Percentiles rank a stretch among this genome's conserved stretches.
Conservation (phyloP, 2,888 invertebrate genomes). For the Aphrophora alni region DNA sequence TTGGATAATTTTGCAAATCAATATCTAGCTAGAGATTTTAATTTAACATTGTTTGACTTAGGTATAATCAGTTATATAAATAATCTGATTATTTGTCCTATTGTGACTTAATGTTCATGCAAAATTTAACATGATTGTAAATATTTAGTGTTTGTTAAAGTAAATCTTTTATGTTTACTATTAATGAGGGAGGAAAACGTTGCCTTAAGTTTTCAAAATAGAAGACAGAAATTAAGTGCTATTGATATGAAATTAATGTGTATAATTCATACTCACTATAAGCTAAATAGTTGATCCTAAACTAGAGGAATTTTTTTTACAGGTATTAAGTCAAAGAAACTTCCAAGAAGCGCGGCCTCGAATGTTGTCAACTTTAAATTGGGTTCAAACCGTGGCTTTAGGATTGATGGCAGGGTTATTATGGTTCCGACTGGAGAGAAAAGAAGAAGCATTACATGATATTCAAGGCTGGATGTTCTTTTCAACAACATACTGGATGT, state of each 20-base stretch:
- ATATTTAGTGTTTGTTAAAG: too few relatives aligned
- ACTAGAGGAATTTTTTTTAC: too few relatives aligned
- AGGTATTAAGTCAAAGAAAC: conserved; percentile 74
- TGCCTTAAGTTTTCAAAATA: too few relatives aligned
- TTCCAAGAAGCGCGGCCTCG: conserved; percentile 76
- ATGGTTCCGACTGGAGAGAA: conserved; percentile 79
- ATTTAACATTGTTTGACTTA: too few relatives aligned
- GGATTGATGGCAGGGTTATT: conserved; percentile 75
- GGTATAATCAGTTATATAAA: too few relatives aligned
- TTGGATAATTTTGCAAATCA: background rate
- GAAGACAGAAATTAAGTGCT: background rate
- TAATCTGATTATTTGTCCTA: too few relatives aligned
- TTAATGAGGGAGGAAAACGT: too few relatives aligned
- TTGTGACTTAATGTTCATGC: too few relatives aligned
- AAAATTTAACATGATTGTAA: too few relatives aligned
- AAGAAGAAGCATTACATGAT: conserved; percentile 76
- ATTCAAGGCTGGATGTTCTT: conserved; percentile 87
- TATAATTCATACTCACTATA: background rate
- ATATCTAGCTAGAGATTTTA: background rate
- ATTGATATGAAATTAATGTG: background rate
- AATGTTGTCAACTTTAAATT: conserved; percentile 78
- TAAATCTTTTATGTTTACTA: too few relatives aligned
- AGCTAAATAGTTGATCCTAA: too few relatives aligned
- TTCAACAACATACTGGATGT: conserved; percentile 82
- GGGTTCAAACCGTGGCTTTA: conserved; percentile 76